Evolutionary conservation across 2,797 vertebrate genomes (phyloP), one percentile per base, ranked within the genome.

Genomic region (Sebastes diaconus): DNA sequence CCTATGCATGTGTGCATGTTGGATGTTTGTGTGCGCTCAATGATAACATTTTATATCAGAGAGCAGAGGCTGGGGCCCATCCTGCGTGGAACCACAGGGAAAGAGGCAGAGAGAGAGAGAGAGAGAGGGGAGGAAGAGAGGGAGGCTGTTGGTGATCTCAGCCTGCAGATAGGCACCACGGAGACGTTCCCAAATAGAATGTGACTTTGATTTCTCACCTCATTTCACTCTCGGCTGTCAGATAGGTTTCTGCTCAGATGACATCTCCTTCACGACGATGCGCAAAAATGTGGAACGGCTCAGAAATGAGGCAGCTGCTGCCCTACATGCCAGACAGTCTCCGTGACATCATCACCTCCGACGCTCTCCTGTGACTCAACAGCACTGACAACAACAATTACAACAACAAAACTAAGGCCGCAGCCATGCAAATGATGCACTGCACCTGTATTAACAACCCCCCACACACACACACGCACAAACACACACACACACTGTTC

Each of bases 141-240:
- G 77, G 79, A 50, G 81, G 70, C 77, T 77, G 84, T 85, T 84
- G 90, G 90, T 92, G 90, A 94, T 93, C 91, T 93, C 92, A 89
- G 92, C 80, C 88, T 88, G 86, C 92, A 91, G 93, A 94, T 90
- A 92, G 92, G 88, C 90, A 88, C 90, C 87, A 70, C 76, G 67
- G 90, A 92, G 90, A 93, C 65, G 85, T 84, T 90, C 87, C 92
- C 91, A 95, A 94, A 96, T 94, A 92, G 91, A 93, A 95, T 93
- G 90, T 92, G 94, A 95, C 94, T 95, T 96, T 96, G 95, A 96
- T 96, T 96, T 96, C 94, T 94, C 95, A 95, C 94, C 94, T 95
- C 95, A 95, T 96, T 96, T 96, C 94, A 94, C 95, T 95, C 92
- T 93, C 94, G 93, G 94, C 95, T 95, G 95, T 95, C 95, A 94